Base-by-base conservation (phyloP, 2,888 invertebrate genomes). In the Papilio elwesi region DNA sequence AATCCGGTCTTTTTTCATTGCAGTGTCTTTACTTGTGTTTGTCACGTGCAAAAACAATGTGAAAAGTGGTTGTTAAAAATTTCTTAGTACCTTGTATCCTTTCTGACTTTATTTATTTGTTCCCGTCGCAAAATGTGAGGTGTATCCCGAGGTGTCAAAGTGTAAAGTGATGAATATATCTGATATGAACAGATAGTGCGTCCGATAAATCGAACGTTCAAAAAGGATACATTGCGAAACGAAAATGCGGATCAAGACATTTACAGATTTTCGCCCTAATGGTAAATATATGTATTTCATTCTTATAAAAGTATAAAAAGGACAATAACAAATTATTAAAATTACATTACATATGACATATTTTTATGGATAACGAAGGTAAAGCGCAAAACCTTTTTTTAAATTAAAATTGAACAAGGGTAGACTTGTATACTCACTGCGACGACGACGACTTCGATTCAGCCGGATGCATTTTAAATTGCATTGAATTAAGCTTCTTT, bases 21-120 rank as follows among this genome's bases (percentile, higher is more conserved):
- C 92, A 93, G 93, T 93, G 88, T 89, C 90, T 93, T 93, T 93
- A 90, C 93, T 93, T 93, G 93, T 91, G 91, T 93, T 91, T 93
- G 93, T 90, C 86, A 85, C 87, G 92, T 89, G 92, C 92, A 93
- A 93, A 92, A 92, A 93, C 92, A 93, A 93, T 93, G 93, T 93
- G 91, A 90, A 93, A 90, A 94, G 94, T 94, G 94, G 94, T 91
- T 94, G 94, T 91, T 94, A 94, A 90, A 83, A 80, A 79, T 90
- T 91, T 92, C 92, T 81, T 78, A 91, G 90, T 91, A 93, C 86
- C 89, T 91, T 90, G 91, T 93, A 91, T 92, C 92, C 93, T 92
- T 93, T 93, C 87, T 90, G 90, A 91, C 86, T 86, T 81, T 75
- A 78, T 81, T 82, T 78, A 77, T 74, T 88, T 84, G 82, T 87